A percentile compares a stretch with the other conserved stretches of the same genome.
Conservation (phyloP, 2,113 vertebrate species). For the Tupaia chinensis region DNA sequence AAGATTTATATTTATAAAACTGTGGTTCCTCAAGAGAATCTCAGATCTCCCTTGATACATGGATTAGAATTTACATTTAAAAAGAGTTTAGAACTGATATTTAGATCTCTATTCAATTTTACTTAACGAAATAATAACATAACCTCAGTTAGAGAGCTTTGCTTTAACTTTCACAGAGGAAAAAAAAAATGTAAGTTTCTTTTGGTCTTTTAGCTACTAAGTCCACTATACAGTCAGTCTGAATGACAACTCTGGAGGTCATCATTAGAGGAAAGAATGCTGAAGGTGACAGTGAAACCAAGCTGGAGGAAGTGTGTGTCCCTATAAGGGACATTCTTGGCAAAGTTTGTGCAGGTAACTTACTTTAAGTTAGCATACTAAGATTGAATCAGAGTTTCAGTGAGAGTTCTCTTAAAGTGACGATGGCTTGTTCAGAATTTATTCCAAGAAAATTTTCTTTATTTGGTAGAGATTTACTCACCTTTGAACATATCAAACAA, state of each 20-base stretch:
- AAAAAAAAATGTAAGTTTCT: neutral
- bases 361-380: neutral
- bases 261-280: neutral
- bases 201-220: slow-evolving; percentile 13
- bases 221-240: neutral
- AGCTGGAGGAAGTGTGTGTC: neutral
- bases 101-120: slow-evolving; percentile 43
- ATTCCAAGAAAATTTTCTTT: neutral
- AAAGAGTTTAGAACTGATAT: slow-evolving; percentile 43
- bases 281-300: neutral
- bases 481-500: neutral
- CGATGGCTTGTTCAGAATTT: neutral
- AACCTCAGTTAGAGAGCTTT: slow-evolving; percentile 19
- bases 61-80: slow-evolving; percentile 46
- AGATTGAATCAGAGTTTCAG: neutral
- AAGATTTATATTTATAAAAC: slow-evolving; percentile 50
- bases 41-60: neutral
- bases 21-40: neutral
- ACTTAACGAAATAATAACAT: slow-evolving; percentile 42
- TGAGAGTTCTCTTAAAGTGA: neutral
- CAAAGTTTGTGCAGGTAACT: neutral
- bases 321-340: neutral
- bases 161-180: neutral
- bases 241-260: neutral
- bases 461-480: neutral